Percentiles rank a stretch among this genome's conserved stretches.
Conservation (phyloP, 2,797 vertebrate species). For the Enteromius viviparus region DNA sequence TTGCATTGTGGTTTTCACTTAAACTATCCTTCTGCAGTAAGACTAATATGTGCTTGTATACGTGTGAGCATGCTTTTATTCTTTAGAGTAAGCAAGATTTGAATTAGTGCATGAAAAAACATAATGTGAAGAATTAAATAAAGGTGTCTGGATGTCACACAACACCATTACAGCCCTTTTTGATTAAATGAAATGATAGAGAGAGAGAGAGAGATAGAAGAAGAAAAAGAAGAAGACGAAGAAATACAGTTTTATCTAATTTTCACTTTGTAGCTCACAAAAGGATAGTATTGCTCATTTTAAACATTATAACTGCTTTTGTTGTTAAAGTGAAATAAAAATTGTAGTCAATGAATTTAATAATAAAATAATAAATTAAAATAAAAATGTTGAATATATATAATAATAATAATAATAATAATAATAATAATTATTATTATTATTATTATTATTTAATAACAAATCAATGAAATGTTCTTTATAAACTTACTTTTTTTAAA, state of each 20-base stretch:
- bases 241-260: too few relatives aligned
- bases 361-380: neutral
- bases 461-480: neutral
- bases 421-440: too few relatives aligned
- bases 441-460: neutral
- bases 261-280: neutral
- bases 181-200: neutral
- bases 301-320: neutral
- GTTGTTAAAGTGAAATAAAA: neutral
- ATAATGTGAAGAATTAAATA: neutral
- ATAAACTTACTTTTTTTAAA: neutral
- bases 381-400: neutral
- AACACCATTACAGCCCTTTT: neutral
- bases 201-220: too few relatives aligned
- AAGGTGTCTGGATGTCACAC: neutral
- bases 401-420: too few relatives aligned
- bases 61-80: neutral
- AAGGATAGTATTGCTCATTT: neutral
- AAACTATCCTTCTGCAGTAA: neutral
- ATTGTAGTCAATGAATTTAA: neutral
- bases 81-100: neutral
- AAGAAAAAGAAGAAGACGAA: too few relatives aligned
- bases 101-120: neutral
- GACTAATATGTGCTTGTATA: neutral
- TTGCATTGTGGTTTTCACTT: neutral